Conservation (phyloP, 1,140 invertebrate species). For the Anadara kagoshimensis region DNA sequence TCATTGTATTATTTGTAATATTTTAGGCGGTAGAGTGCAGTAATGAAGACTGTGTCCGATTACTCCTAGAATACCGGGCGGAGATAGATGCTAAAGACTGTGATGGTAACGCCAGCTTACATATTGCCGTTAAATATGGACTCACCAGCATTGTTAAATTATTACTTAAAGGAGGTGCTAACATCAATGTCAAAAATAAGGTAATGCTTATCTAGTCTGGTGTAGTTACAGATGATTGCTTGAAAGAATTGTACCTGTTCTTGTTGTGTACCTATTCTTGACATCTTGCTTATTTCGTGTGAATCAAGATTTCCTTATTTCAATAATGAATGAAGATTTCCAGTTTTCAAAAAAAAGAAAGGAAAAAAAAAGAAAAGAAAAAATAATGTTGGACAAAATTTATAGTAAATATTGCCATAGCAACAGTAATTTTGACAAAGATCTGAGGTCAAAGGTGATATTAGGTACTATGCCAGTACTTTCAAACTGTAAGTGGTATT, state of each 20-base stretch:
- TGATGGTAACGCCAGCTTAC: constrained; percentile 56
- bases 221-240: no score
- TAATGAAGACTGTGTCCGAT: constrained; percentile 52
- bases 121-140: constrained; percentile 49
- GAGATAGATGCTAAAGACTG: constrained; percentile 55
- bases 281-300: background rate
- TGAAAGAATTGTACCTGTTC: no score
- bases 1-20: background rate
- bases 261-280: no score
- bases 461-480: no score
- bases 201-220: background rate
- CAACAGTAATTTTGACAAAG: no score
- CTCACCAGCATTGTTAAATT: constrained; percentile 47
- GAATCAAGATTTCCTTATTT: no score
- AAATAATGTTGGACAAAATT: background rate
- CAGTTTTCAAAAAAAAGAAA: no score
- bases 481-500: no score
- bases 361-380: no score
- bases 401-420: no score
- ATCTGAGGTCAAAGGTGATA: no score
- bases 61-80: constrained; percentile 50
- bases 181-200: constrained; percentile 56
- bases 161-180: constrained; percentile 51
- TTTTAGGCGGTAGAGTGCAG: constrained; percentile 61
- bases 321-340: no score